Evolutionary conservation across 2,113 vertebrate species (phyloP).

Genomic region (Bubo blakistoni): DNA sequence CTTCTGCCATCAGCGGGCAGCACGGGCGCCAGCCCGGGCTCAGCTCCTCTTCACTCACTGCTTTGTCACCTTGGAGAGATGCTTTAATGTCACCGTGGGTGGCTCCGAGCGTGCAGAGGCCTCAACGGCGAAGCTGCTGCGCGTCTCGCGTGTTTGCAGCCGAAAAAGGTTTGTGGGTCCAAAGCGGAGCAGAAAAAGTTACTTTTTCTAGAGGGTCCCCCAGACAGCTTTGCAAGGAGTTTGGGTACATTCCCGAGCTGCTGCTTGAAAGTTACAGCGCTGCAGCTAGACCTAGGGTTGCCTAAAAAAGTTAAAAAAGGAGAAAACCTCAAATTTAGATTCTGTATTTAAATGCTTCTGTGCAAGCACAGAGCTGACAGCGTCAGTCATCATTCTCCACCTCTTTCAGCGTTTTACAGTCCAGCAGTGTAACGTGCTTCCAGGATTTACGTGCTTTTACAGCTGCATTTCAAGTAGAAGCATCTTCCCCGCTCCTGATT

Average conservation of each 20-base stretch:
- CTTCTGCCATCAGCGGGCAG: not conserved
- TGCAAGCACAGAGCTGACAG: not conserved
- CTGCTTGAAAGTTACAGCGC: not conserved
- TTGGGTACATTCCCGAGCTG: not conserved
- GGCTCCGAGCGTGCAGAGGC: not conserved
- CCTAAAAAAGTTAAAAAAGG: not conserved
- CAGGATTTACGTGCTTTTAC: not conserved
- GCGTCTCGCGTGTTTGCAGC: not conserved
- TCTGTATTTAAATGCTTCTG: not conserved
- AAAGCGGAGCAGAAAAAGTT: not conserved
- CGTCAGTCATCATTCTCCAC: too few species aligned
- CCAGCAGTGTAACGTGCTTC: not conserved
- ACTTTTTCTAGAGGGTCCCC: not conserved
- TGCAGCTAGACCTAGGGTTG: too few species aligned
- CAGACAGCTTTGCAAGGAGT: not conserved
- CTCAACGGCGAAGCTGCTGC: not conserved
- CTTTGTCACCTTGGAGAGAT: not conserved
- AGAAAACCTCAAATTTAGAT: not conserved
- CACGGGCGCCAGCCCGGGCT: not conserved
- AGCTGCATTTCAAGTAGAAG: not conserved
- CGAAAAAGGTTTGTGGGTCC: not conserved
- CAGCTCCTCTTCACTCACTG: accelerated
- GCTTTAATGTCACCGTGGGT: accelerated
- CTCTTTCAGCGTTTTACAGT: not conserved
- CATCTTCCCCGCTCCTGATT: not conserved